phyloP scores from a whole-genome alignment of 2,888 invertebrate genomes.

The Euspilapteryx auroguttella region DNA sequence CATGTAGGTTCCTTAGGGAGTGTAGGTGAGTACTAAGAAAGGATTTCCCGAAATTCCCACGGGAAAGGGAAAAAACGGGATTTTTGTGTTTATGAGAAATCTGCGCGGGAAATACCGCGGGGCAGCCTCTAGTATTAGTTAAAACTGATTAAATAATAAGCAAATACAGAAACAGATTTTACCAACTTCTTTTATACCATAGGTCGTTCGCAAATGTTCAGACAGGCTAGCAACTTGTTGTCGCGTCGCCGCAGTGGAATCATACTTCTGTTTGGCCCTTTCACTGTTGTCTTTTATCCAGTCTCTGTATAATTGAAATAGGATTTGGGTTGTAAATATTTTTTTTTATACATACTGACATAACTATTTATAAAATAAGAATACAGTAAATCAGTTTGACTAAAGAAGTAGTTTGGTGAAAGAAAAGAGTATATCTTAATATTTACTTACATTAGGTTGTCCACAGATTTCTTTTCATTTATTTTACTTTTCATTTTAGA shows the following conservation, averaged over 20 bases:
- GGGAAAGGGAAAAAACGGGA: too few species aligned
- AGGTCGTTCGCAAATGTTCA: constrained; percentile 56
- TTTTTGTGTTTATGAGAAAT: too few species aligned
- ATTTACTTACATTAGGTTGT: constrained; percentile 43
- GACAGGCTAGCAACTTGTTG: constrained; percentile 74
- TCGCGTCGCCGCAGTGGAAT: constrained; percentile 66
- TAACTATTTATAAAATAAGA: neutral
- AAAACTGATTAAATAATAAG: too few species aligned
- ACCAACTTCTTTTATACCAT: constrained; percentile 59
- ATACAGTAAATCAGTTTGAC: neutral
- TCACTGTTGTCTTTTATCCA: constrained; percentile 76
- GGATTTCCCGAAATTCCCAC: too few species aligned
- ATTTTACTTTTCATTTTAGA: constrained; percentile 33
- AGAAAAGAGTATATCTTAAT: too few species aligned
- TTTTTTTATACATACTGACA: neutral
- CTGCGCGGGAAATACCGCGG: too few species aligned
- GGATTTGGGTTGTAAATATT: neutral
- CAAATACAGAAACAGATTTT: constrained; percentile 13
- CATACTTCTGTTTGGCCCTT: constrained; percentile 67
- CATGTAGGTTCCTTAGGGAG: too few species aligned
- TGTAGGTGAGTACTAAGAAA: too few species aligned
- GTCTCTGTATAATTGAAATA: constrained; percentile 39
- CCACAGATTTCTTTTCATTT: constrained; percentile 28
- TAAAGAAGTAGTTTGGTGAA: too few species aligned
- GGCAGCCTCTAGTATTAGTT: too few species aligned